Percentiles rank a stretch among this genome's conserved stretches.
Conservation (phyloP, 2,797 vertebrate species). For the Benthosema pterotum region DNA sequence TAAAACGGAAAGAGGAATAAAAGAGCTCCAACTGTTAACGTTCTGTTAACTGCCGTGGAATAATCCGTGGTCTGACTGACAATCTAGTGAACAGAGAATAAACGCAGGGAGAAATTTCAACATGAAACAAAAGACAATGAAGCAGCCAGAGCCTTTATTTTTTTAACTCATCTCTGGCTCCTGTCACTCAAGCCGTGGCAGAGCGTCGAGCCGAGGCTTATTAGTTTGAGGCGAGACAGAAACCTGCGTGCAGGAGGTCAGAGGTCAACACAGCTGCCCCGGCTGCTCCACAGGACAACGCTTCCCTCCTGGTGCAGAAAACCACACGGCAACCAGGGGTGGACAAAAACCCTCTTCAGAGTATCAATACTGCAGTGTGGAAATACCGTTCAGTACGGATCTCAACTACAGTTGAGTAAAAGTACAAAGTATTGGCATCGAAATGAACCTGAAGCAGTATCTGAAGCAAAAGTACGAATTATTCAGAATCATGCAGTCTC, state of each 20-base stretch:
- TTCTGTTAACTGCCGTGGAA: no score
- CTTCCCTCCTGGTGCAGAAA: conserved; percentile 12
- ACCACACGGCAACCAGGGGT: neutral
- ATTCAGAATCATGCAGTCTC: no score
- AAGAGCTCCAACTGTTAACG: neutral
- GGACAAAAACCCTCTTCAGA: no score
- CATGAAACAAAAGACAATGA: conserved; percentile 35
- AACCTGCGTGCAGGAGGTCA: conserved; percentile 54
- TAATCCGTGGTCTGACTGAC: neutral
- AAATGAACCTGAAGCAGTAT: no score
- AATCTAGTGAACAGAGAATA: neutral
- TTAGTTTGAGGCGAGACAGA: conserved; percentile 46
- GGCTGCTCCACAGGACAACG: conserved; percentile 57
- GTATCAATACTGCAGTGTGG: no score
- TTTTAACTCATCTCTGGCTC: conserved; percentile 41
- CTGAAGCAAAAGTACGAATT: no score
- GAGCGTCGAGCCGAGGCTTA: conserved; percentile 55
- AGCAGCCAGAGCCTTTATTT: conserved; percentile 28
- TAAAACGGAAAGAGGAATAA: neutral
- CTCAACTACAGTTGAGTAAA: no score
- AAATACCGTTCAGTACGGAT: no score
- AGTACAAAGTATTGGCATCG: no score
- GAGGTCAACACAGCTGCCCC: conserved; percentile 57
- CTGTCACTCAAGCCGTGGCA: conserved; percentile 56
- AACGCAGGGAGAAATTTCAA: neutral